These are phyloP conservation scores for Zygogramma bicolorata DNA, from an alignment of 2,888 invertebrate genomes.

Conservation along the genomic window DNA sequence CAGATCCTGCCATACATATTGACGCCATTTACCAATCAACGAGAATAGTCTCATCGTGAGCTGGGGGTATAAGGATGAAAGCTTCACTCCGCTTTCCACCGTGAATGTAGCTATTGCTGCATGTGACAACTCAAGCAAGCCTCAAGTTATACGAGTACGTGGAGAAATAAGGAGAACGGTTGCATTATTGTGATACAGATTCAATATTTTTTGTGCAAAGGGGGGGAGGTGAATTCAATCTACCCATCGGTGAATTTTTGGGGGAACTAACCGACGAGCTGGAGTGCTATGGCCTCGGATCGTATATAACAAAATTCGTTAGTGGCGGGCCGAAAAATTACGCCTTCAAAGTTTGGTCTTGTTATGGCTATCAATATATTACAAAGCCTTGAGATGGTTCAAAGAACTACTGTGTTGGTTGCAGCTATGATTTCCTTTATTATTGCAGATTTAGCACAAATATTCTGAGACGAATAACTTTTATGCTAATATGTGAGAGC, in stretches of 20 bases:
- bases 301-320: constrained; percentile 56
- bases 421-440: too few species aligned
- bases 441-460: too few species aligned
- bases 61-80: constrained; percentile 45
- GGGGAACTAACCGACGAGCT: constrained; percentile 62
- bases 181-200: constrained; percentile 62
- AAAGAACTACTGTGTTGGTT: too few species aligned
- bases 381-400: too few species aligned
- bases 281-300: constrained; percentile 51
- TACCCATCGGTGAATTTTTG: constrained; percentile 55
- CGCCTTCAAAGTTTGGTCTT: not conserved
- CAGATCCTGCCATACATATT: not conserved
- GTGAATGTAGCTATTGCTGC: constrained; percentile 55
- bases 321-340: constrained; percentile 53
- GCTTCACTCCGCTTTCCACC: constrained; percentile 27
- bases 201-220: constrained; percentile 53
- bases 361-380: too few species aligned
- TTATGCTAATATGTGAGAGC: too few species aligned
- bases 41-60: constrained; percentile 45
- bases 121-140: constrained; percentile 38
- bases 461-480: too few species aligned
- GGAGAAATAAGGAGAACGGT: constrained; percentile 51
- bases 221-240: constrained; percentile 47
- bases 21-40: constrained; percentile 20
- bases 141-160: constrained; percentile 46